These are phyloP conservation scores for Ardeotis arabs DNA, from an alignment of 2,113 vertebrate species.

Conservation along the genomic window DNA sequence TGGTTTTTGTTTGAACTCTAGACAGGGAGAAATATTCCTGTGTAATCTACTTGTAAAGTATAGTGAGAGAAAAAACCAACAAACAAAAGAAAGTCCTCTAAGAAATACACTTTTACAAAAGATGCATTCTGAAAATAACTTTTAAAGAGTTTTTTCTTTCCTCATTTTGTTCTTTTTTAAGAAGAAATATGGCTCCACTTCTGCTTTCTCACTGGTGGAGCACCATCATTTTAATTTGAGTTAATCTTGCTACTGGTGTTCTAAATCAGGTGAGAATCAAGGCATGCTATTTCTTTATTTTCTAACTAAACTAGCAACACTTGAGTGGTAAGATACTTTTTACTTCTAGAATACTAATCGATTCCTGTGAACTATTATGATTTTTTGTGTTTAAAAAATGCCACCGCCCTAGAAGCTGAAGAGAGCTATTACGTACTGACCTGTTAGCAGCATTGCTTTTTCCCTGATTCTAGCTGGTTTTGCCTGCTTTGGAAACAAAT, in stretches of 20 bases:
- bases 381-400: neutral
- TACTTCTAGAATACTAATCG: neutral
- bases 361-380: neutral
- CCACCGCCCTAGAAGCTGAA: neutral
- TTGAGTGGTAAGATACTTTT: neutral
- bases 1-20: neutral
- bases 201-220: neutral
- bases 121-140: neutral
- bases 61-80: neutral
- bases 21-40: neutral
- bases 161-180: neutral
- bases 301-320: neutral
- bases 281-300: neutral
- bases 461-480: neutral
- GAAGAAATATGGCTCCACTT: neutral
- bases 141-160: neutral
- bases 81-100: neutral
- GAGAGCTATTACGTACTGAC: neutral
- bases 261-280: neutral
- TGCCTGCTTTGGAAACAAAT: neutral
- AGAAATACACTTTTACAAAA: neutral
- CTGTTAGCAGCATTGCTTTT: neutral
- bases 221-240: neutral
- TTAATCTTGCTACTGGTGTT: neutral
- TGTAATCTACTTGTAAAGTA: neutral